Evolutionary conservation across 2,113 vertebrate species (phyloP).

Genomic region (Chrysemys picta): DNA sequence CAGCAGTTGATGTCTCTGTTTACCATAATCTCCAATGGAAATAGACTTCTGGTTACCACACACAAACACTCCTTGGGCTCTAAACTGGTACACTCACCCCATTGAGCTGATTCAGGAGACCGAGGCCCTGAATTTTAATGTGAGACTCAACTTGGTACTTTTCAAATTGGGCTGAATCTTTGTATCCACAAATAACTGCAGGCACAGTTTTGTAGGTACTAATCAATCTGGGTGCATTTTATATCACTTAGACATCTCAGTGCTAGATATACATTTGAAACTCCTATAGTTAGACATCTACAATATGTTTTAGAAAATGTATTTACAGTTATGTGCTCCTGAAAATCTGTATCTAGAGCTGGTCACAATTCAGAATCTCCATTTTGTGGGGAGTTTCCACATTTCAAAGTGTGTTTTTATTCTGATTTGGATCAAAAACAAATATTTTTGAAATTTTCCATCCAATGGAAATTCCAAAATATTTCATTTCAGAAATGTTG

Average conservation of each 20-base stretch:
- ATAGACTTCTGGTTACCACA: neutral
- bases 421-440: no score
- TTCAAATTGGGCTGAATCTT: constrained; percentile 20
- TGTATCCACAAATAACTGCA: neutral
- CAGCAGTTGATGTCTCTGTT: neutral
- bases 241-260: neutral
- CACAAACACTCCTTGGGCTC: fast-evolving
- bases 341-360: no score
- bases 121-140: neutral
- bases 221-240: neutral
- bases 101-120: no score
- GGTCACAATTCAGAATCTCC: no score
- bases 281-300: neutral
- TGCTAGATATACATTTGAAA: neutral
- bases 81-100: no score
- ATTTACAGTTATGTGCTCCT: neutral
- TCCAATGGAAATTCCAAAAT: no score
- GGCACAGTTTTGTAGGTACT: neutral
- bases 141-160: neutral
- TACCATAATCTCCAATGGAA: neutral
- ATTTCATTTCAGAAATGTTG: no score
- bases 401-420: no score
- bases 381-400: no score
- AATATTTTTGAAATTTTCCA: no score
- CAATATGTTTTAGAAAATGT: neutral